phyloP scores from a whole-genome alignment of 2,888 invertebrate species.

The Phasia obesa region DNA sequence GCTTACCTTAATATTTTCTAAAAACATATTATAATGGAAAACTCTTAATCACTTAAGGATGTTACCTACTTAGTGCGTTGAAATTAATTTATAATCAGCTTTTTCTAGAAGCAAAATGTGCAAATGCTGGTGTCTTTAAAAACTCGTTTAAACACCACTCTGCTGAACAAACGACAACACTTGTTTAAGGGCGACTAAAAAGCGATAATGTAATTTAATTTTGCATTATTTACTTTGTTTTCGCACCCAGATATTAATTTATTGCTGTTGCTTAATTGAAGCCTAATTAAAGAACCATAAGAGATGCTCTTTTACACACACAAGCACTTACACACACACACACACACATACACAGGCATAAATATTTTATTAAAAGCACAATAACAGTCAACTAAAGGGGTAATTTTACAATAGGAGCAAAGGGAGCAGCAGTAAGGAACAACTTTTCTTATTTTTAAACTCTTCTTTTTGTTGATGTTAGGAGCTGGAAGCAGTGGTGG shows the following conservation, averaged over 20 bases:
- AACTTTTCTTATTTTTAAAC: slow-evolving; percentile 1
- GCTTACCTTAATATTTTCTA: too few species aligned
- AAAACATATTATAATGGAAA: too few species aligned
- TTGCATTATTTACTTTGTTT: slow-evolving; percentile 35
- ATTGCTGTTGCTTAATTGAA: slow-evolving; percentile 56
- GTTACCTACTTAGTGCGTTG: too few species aligned
- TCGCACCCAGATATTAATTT: slow-evolving; percentile 24
- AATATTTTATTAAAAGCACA: background rate
- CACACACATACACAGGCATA: background rate
- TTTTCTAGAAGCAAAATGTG: too few species aligned
- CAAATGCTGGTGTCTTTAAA: too few species aligned
- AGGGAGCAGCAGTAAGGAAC: background rate
- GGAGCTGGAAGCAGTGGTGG: slow-evolving; percentile 1
- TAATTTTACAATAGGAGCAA: background rate
- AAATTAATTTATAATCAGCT: too few species aligned
- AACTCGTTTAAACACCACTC: too few species aligned
- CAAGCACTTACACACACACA: background rate
- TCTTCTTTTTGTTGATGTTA: background rate
- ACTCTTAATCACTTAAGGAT: too few species aligned
- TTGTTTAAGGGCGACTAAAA: too few species aligned
- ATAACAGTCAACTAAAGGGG: background rate
- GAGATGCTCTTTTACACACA: background rate
- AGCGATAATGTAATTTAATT: too few species aligned
- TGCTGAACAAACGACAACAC: too few species aligned
- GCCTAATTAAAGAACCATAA: slow-evolving; percentile 59